Conservation (phyloP, 2,797 vertebrate species). For the Clarias fuscus region DNA sequence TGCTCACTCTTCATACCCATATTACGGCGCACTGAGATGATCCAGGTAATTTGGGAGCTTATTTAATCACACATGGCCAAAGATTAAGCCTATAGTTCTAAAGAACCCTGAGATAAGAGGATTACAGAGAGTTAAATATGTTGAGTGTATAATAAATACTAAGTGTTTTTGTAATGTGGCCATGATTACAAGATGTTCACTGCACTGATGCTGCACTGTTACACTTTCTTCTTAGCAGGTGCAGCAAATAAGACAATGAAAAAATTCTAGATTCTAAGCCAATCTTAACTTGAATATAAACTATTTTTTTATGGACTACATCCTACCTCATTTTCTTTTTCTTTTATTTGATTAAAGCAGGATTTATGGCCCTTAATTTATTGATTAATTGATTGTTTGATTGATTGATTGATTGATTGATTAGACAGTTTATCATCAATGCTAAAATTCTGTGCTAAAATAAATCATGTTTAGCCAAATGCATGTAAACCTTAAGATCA, state of each 20-base stretch:
- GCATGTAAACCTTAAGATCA: constrained; percentile 64
- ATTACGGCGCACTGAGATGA: not conserved
- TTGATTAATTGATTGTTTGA: not conserved
- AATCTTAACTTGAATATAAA: not conserved
- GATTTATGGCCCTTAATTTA: constrained; percentile 69
- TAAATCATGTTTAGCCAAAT: constrained; percentile 71
- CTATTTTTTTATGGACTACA: not conserved
- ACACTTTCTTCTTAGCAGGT: not conserved
- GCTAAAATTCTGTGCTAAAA: constrained; percentile 56
- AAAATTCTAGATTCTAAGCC: not conserved
- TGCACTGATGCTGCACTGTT: not conserved
- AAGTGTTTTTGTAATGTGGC: constrained; percentile 3
- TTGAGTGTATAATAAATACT: not conserved
- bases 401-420: constrained; percentile 55
- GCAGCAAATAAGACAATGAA: not conserved
- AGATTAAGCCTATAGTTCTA: not conserved
- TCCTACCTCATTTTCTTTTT: constrained; percentile 35
- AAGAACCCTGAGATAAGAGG: not conserved
- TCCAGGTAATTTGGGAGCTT: not conserved
- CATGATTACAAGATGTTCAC: not conserved
- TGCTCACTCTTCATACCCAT: not conserved
- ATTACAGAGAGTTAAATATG: not conserved
- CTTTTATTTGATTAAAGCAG: constrained; percentile 69
- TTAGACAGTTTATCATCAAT: constrained; percentile 73
- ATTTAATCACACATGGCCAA: not conserved